phyloP scores from a whole-genome alignment of 1,140 invertebrate genomes.

The Eumaeus atala region DNA sequence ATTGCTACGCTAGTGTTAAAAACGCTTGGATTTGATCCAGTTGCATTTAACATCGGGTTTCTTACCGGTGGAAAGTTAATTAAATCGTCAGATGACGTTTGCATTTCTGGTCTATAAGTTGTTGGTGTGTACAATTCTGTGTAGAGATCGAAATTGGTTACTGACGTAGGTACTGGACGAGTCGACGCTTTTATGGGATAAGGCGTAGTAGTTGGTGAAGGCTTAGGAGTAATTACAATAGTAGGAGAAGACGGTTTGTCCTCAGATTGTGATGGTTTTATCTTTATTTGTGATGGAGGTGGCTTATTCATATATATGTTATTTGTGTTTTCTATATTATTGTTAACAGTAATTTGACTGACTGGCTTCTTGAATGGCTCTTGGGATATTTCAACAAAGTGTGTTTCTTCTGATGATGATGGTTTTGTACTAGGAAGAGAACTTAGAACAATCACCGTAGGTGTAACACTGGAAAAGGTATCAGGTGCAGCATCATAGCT shows the following conservation, averaged over 20 bases:
- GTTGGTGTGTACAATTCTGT: slow-evolving; percentile 45
- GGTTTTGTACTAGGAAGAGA: slow-evolving; percentile 56
- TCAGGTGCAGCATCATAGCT: slow-evolving; percentile 50
- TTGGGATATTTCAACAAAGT: slow-evolving; percentile 67
- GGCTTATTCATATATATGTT: slow-evolving; percentile 70
- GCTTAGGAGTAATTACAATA: slow-evolving; percentile 69
- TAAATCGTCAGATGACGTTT: slow-evolving; percentile 80
- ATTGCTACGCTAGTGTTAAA: slow-evolving; percentile 76
- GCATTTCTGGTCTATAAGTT: slow-evolving; percentile 67
- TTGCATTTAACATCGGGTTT: slow-evolving; percentile 85
- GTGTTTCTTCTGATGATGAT: slow-evolving; percentile 52
- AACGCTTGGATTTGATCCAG: slow-evolving; percentile 71
- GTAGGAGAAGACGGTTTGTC: slow-evolving; percentile 45
- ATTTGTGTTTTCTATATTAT: slow-evolving; percentile 74
- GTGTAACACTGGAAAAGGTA: slow-evolving; percentile 76
- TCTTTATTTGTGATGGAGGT: slow-evolving; percentile 49
- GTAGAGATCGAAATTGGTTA: slow-evolving; percentile 37
- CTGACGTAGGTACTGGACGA: slow-evolving; percentile 33
- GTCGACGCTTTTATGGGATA: slow-evolving; percentile 43
- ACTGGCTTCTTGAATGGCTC: slow-evolving; percentile 68
- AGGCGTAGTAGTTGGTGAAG: slow-evolving; percentile 65
- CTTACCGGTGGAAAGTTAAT: slow-evolving; percentile 88
- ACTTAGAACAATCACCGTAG: slow-evolving; percentile 82
- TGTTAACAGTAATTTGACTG: slow-evolving; percentile 75
- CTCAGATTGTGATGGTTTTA: slow-evolving; percentile 56